Conservation (phyloP, 2,797 vertebrate genomes). For the Catostomus latipinnis region DNA sequence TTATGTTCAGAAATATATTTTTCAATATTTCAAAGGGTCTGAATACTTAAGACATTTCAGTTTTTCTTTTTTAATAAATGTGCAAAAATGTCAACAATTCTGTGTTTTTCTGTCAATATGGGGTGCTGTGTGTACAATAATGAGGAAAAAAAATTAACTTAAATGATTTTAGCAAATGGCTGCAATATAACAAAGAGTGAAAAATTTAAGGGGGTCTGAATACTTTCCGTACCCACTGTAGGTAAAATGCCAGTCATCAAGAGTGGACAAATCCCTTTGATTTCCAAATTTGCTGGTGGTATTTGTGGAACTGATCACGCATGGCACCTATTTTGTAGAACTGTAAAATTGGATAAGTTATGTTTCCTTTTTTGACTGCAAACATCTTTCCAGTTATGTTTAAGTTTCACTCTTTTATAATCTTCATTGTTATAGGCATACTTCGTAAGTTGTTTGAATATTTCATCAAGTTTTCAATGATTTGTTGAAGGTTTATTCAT, state of each 20-base stretch:
- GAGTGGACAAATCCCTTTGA: background rate
- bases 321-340: conserved; percentile 3
- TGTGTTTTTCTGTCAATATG: too few species aligned
- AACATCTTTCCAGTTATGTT: background rate
- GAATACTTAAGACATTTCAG: too few species aligned
- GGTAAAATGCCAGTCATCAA: too few species aligned
- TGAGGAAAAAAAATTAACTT: too few species aligned
- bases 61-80: background rate
- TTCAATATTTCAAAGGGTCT: background rate
- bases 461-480: conserved; percentile 22
- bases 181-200: too few species aligned
- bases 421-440: background rate
- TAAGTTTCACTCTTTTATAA: background rate
- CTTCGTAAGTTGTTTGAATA: conserved; percentile 44
- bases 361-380: background rate
- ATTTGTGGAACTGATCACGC: conserved; percentile 2
- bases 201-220: too few species aligned
- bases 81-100: background rate
- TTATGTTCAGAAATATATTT: background rate
- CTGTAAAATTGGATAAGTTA: background rate
- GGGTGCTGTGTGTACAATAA: too few species aligned
- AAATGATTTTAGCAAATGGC: too few species aligned
- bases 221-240: too few species aligned
- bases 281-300: conserved; percentile 13
- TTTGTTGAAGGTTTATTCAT: conserved; percentile 29